phyloP scores from a whole-genome alignment of 2,797 vertebrate genomes.

The Fratercula arctica region DNA sequence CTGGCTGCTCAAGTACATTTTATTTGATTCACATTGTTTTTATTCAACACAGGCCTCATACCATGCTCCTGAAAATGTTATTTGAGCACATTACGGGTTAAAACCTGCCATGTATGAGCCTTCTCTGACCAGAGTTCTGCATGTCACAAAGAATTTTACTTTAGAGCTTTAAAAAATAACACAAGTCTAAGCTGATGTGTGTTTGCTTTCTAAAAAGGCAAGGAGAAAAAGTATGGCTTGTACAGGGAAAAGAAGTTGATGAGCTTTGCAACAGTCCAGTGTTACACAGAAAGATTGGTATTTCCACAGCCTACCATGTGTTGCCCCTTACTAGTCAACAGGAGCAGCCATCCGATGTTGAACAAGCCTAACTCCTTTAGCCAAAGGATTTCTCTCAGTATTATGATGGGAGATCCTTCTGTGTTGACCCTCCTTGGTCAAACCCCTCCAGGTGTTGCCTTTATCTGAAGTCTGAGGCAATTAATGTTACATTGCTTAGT shows the following conservation, averaged over 20 bases:
- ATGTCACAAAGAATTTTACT: neutral
- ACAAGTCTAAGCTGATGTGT: neutral
- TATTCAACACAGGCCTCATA: neutral
- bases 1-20: neutral
- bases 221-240: neutral
- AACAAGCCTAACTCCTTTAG: neutral
- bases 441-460: neutral
- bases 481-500: neutral
- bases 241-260: neutral
- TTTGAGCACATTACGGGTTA: neutral
- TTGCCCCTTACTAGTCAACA: neutral
- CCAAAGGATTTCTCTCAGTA: neutral
- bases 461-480: neutral
- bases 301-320: accelerated
- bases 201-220: neutral
- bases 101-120: neutral
- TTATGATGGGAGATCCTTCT: neutral
- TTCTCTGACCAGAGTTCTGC: neutral
- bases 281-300: neutral
- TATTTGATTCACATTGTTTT: neutral
- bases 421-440: neutral
- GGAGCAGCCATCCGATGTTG: neutral
- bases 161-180: neutral
- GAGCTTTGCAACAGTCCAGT: neutral
- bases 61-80: neutral